Percentiles rank a stretch among this genome's conserved stretches.
Conservation (phyloP, 2,113 vertebrate species). For the Notiomystis cincta region DNA sequence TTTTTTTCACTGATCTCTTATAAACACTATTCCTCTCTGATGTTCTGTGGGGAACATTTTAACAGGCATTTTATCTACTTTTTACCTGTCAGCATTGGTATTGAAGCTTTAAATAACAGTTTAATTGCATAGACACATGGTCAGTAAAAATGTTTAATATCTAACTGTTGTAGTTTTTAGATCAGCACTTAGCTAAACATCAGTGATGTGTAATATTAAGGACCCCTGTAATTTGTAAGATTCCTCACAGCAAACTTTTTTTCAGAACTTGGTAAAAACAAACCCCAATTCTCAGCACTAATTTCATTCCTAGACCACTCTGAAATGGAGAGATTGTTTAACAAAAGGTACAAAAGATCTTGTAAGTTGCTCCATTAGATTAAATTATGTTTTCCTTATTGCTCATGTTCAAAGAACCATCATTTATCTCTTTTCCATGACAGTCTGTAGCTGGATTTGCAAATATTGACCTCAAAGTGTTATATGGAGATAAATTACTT, state of each 20-base stretch:
- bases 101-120: neutral
- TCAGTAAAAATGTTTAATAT: neutral
- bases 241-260: neutral
- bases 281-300: neutral
- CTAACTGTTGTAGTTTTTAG: conserved; percentile 14
- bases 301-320: neutral
- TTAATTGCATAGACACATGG: neutral
- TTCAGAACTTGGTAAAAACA: neutral
- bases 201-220: neutral
- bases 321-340: neutral
- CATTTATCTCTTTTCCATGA: conserved; percentile 37
- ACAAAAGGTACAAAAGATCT: neutral
- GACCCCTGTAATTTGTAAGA: neutral
- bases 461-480: conserved; percentile 65
- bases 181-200: neutral
- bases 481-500: conserved; percentile 42
- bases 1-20: neutral
- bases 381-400: conserved; percentile 17
- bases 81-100: neutral
- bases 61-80: neutral
- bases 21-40: neutral
- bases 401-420: conserved; percentile 41
- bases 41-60: neutral
- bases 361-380: neutral
- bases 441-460: conserved; percentile 57